phyloP scores from a whole-genome alignment of 2,888 invertebrate genomes.

The Andrena dorsata region DNA sequence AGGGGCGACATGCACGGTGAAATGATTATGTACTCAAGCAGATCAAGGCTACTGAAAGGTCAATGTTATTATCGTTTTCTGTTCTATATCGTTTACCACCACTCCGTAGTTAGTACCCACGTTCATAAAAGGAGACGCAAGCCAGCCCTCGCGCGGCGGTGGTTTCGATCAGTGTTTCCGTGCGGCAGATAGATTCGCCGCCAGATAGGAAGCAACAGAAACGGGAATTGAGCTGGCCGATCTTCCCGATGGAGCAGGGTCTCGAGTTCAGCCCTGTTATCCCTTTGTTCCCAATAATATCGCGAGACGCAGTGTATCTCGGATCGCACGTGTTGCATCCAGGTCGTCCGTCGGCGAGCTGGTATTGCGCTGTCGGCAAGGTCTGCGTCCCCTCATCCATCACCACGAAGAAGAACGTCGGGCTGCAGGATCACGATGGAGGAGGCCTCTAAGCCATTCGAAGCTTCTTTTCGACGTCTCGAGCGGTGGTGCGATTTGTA shows the following conservation, averaged over 20 bases:
- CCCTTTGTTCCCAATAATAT: constrained; percentile 58
- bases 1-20: too few relatives aligned
- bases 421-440: constrained; percentile 34
- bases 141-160: too few relatives aligned
- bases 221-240: background rate
- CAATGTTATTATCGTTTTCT: too few relatives aligned
- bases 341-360: constrained; percentile 56
- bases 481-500: constrained; percentile 61
- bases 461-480: constrained; percentile 46
- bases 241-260: background rate
- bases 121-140: too few relatives aligned
- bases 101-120: too few relatives aligned
- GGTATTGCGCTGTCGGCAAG: constrained; percentile 77
- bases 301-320: constrained; percentile 42
- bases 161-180: too few relatives aligned
- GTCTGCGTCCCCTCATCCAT: constrained; percentile 78
- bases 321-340: constrained; percentile 70
- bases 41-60: too few relatives aligned
- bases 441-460: constrained; percentile 36
- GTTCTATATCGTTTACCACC: too few relatives aligned
- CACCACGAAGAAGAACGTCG: constrained; percentile 64
- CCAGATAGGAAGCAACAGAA: background rate
- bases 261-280: background rate
- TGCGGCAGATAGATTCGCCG: too few relatives aligned
- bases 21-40: too few relatives aligned